A percentile compares a stretch with the other conserved stretches of the same genome.
Conservation (phyloP, 2,888 invertebrate species). For the Galeopsomyia nigrocyanea region DNA sequence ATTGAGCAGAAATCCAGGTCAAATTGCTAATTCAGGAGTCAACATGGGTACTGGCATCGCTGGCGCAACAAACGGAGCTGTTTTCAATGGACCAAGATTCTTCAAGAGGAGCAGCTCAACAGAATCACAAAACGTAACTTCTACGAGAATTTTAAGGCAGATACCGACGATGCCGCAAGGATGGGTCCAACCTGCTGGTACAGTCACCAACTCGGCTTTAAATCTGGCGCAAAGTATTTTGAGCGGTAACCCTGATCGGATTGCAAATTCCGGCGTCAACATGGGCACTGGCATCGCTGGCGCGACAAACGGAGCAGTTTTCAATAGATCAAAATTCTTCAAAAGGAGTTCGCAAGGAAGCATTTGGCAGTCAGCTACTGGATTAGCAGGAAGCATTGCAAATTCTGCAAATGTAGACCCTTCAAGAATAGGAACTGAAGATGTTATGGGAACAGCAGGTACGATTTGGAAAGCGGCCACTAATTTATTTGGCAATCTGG, state of each 20-base stretch:
- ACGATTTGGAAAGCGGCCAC: constrained; percentile 29
- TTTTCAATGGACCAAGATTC: background rate
- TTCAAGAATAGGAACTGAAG: background rate
- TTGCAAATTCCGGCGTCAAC: no score
- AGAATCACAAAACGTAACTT: background rate
- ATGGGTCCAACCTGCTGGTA: no score
- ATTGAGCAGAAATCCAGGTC: background rate
- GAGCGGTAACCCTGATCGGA: no score
- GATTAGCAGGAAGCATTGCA: constrained; percentile 26
- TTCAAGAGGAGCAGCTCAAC: background rate
- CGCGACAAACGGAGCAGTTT: background rate
- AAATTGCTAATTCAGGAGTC: constrained; percentile 10
- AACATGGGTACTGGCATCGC: constrained; percentile 15
- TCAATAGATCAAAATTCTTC: background rate
- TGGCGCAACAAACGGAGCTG: background rate
- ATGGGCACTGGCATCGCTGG: no score
- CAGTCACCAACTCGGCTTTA: no score
- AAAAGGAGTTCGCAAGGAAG: constrained; percentile 4
- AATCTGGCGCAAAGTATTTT: no score
- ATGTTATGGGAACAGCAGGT: constrained; percentile 8
- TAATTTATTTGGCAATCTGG: constrained; percentile 24
- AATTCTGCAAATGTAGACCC: background rate
- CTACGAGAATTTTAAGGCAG: no score
- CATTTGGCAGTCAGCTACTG: constrained; percentile 20
- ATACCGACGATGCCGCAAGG: no score